Percentiles rank a stretch among this genome's conserved stretches.
These are phyloP conservation scores for Ptilodon capucinus DNA, from an alignment of 2,888 invertebrate species.

Conservation along the genomic window DNA sequence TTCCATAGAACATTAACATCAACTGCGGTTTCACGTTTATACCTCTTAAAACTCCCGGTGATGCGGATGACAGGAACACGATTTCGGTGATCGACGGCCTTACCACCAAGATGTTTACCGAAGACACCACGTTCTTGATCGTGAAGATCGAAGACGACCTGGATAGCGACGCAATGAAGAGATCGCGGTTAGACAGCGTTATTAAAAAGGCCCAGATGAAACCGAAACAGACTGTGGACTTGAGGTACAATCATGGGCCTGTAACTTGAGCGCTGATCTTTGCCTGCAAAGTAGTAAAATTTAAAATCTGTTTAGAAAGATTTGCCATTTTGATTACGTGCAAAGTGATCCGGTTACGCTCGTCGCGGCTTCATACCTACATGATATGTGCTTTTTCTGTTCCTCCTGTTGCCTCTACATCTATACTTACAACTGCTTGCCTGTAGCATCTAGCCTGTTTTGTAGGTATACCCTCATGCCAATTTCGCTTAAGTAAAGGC, in stretches of 20 bases:
- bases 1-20: slow-evolving; percentile 47
- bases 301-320: no score
- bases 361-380: no score
- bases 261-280: no score
- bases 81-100: slow-evolving; percentile 52
- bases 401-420: no score
- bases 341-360: no score
- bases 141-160: slow-evolving; percentile 58
- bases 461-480: no score
- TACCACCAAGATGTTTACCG: slow-evolving; percentile 49
- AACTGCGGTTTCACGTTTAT: slow-evolving; percentile 61
- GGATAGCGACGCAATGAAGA: slow-evolving; percentile 39
- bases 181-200: slow-evolving; percentile 45
- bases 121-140: slow-evolving; percentile 64
- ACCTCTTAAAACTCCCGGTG: slow-evolving; percentile 36
- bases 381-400: no score
- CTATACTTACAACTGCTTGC: no score
- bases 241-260: slow-evolving; percentile 47
- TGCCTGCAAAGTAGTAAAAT: no score
- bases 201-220: slow-evolving; percentile 47
- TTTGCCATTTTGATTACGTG: no score
- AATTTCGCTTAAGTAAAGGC: no score
- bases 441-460: no score
- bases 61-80: slow-evolving; percentile 27
- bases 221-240: slow-evolving; percentile 59